phyloP scores from a whole-genome alignment of 2,113 vertebrate species.

The Tamias sibiricus region DNA sequence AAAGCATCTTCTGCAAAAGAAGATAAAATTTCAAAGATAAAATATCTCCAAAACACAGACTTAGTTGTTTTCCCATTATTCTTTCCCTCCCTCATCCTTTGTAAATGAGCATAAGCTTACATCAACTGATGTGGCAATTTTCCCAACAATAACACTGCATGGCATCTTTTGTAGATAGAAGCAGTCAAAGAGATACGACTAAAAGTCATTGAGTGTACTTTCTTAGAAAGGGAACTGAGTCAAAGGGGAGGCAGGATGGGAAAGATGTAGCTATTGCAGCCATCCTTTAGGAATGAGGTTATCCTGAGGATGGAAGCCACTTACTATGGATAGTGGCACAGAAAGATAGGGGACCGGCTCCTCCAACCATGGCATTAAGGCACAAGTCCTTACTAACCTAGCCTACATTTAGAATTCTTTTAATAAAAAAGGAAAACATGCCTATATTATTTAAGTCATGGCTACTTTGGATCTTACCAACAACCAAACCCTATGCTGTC shows the following conservation, averaged over 20 bases:
- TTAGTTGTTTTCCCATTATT: not conserved
- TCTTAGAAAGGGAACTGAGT: not conserved
- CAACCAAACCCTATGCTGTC: not conserved
- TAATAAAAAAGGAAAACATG: not conserved
- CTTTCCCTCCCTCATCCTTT: not conserved
- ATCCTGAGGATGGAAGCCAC: not conserved
- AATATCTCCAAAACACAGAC: not conserved
- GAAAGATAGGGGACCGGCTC: not conserved
- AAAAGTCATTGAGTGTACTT: not conserved
- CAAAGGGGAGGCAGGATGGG: not conserved
- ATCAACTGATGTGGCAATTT: not conserved
- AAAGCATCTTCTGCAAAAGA: constrained; percentile 11
- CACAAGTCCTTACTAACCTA: not conserved
- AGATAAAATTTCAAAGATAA: not conserved
- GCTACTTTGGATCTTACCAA: not conserved
- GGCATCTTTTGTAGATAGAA: not conserved
- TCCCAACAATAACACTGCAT: not conserved
- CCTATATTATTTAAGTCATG: not conserved
- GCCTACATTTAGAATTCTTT: not conserved
- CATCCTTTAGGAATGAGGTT: not conserved
- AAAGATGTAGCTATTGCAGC: not conserved
- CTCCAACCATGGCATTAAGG: not conserved
- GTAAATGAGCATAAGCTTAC: not conserved
- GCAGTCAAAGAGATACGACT: not conserved
- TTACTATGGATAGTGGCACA: not conserved